A percentile compares a stretch with the other conserved stretches of the same genome.
phyloP scores from a whole-genome alignment of 1,140 invertebrate genomes.

The Apis florea region DNA sequence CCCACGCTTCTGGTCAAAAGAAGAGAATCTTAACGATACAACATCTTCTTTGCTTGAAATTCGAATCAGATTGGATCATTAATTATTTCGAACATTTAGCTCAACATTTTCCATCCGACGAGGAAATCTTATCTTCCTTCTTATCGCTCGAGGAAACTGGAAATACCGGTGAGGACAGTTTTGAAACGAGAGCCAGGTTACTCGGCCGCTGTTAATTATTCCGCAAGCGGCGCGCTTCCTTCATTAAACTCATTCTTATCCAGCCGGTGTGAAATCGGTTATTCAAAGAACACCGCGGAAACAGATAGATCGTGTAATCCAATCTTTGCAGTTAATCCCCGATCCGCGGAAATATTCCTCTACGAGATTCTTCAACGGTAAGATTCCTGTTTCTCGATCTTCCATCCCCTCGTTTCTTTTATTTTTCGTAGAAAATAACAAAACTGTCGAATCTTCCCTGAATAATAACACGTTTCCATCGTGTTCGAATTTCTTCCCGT shows the following conservation, averaged over 20 bases:
- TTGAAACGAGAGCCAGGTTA: not conserved
- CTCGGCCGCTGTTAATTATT: slow-evolving; percentile 21
- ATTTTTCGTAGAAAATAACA: too few species aligned
- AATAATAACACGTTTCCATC: too few species aligned
- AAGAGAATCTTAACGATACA: too few species aligned
- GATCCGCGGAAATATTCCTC: slow-evolving; percentile 1
- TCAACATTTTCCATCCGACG: too few species aligned
- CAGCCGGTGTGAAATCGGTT: slow-evolving; percentile 18
- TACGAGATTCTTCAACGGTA: slow-evolving; percentile 3
- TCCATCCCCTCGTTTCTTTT: too few species aligned
- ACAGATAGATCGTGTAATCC: slow-evolving; percentile 26
- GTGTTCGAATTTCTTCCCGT: too few species aligned
- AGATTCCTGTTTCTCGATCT: too few species aligned
- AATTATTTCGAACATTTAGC: too few species aligned
- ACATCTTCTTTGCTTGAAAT: not conserved
- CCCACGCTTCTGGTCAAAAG: too few species aligned
- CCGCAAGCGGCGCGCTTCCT: not conserved
- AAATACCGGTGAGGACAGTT: not conserved
- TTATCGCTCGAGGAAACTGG: not conserved
- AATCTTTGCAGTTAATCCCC: slow-evolving; percentile 45
- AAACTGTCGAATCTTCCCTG: too few species aligned
- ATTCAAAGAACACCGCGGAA: slow-evolving; percentile 32
- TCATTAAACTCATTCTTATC: slow-evolving; percentile 34
- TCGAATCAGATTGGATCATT: too few species aligned
- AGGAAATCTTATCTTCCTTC: too few species aligned